Percentiles rank a stretch among this genome's conserved stretches.
These are phyloP conservation scores for Lepidurus apus DNA, from an alignment of 1,140 invertebrate genomes.

Conservation along the genomic window DNA sequence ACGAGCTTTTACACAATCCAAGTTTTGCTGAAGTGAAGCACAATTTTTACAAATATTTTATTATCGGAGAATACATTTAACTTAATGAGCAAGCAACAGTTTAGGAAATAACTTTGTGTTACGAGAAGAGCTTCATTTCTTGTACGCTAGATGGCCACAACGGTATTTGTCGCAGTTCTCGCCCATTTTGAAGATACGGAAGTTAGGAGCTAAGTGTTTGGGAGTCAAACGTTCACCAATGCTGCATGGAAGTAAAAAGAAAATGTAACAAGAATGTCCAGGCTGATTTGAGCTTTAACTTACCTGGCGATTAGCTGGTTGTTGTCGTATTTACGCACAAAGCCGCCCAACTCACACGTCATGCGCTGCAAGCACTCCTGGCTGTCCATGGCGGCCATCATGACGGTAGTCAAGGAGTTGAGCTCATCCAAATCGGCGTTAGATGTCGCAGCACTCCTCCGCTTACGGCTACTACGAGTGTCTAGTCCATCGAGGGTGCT, in stretches of 20 bases:
- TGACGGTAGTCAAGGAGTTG: constrained; percentile 20
- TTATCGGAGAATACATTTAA: not conserved
- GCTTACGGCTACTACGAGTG: not conserved
- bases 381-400: constrained; percentile 31
- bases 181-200: constrained; percentile 26
- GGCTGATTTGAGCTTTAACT: not conserved
- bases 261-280: not conserved
- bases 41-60: not conserved
- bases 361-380: constrained; percentile 32
- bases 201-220: not conserved
- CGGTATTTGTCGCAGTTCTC: constrained; percentile 27
- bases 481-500: not conserved
- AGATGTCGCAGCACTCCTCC: not conserved
- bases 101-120: not conserved
- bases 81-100: not conserved
- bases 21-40: not conserved
- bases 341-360: constrained; percentile 31
- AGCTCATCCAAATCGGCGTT: constrained; percentile 25
- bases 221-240: constrained; percentile 27
- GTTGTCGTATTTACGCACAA: constrained; percentile 30
- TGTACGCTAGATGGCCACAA: constrained; percentile 12
- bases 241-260: not conserved
- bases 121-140: not conserved
- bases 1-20: not conserved
- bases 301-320: constrained; percentile 26